Conservation (phyloP, 2,113 vertebrate genomes). For the Chloebia gouldiae region DNA sequence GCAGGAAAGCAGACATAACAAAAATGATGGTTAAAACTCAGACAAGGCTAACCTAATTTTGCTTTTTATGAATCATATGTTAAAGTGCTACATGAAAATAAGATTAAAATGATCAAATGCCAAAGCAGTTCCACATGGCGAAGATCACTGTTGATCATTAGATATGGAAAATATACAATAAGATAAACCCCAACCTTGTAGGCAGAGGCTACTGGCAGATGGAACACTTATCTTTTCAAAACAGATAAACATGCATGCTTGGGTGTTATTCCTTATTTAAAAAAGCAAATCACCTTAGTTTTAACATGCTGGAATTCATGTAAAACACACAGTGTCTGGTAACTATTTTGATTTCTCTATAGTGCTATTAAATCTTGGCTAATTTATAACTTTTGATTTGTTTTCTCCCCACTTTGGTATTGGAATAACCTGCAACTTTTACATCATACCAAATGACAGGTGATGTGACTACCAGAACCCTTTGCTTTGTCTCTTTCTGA, state of each 20-base stretch:
- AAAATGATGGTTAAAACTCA: constrained; percentile 21
- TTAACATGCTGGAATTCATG: constrained; percentile 52
- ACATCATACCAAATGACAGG: neutral
- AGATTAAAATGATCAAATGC: neutral
- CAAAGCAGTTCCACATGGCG: constrained; percentile 45
- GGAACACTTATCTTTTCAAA: constrained; percentile 57
- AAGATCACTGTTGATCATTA: neutral
- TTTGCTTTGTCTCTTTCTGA: neutral
- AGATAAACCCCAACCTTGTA: neutral
- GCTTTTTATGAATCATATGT: constrained; percentile 56
- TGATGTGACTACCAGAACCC: neutral
- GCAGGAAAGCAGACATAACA: constrained; percentile 53
- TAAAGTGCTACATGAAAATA: constrained; percentile 14
- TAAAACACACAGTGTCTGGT: constrained; percentile 44
- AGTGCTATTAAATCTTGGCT: neutral
- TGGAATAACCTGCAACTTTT: constrained; percentile 7
- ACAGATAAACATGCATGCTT: constrained; percentile 53
- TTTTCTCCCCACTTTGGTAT: neutral
- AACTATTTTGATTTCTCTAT: constrained; percentile 29
- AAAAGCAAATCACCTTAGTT: constrained; percentile 62
- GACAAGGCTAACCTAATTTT: constrained; percentile 37
- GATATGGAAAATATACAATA: constrained; percentile 2
- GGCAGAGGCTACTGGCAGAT: constrained; percentile 30
- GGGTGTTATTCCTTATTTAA: constrained; percentile 63
- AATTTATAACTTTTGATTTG: neutral